Conservation (phyloP, 2,113 vertebrate species). For the Rhabdomys dilectus region DNA sequence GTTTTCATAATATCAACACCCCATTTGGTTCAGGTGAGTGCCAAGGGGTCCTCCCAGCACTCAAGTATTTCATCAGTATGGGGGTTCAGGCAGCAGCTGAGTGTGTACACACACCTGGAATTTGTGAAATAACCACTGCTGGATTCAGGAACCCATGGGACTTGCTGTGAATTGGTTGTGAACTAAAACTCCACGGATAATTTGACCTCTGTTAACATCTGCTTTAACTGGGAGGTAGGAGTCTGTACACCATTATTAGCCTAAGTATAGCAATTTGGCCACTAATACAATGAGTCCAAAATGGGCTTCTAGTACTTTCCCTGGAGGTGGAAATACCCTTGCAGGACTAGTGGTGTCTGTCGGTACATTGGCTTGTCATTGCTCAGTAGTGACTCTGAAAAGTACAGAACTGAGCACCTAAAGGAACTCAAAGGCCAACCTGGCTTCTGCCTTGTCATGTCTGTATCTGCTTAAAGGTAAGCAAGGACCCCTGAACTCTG, state of each 20-base stretch:
- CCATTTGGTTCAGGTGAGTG: neutral
- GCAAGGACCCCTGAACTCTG: too few relatives aligned
- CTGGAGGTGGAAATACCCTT: neutral
- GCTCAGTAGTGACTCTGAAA: neutral
- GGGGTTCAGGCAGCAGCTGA: neutral
- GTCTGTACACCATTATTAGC: neutral
- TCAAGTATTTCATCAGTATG: neutral
- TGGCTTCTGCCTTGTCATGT: neutral
- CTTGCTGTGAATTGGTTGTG: too few relatives aligned
- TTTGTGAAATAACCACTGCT: neutral
- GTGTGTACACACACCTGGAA: neutral
- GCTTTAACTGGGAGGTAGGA: neutral
- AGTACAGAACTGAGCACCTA: too few relatives aligned
- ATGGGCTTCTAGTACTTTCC: neutral
- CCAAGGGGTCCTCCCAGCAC: neutral
- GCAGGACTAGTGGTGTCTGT: neutral
- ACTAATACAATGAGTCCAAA: too few relatives aligned
- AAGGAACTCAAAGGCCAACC: neutral
- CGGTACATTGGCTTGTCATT: neutral
- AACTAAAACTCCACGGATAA: neutral
- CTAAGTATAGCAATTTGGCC: neutral
- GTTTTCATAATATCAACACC: neutral
- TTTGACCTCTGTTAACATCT: neutral
- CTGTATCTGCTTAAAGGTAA: neutral
- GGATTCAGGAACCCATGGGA: neutral